Evolutionary conservation across 2,888 invertebrate genomes (phyloP).

Genomic region (Macroteleia sp.): DNA sequence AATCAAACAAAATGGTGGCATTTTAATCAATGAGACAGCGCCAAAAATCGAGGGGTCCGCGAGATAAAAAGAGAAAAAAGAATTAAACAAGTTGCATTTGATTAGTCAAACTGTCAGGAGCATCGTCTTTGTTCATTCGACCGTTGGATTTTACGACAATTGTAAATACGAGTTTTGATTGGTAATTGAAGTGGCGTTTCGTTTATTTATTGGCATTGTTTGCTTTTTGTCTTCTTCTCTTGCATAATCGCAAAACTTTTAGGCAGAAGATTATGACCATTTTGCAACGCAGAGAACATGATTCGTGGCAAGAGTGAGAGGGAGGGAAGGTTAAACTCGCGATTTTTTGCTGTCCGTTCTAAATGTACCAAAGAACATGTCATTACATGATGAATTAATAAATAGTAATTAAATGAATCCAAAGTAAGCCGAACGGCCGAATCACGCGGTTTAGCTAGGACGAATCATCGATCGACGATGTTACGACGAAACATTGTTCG

Average conservation of each 20-base stretch:
- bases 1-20: no score
- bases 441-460: constrained; percentile 68
- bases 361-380: constrained; percentile 82
- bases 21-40: constrained; percentile 81
- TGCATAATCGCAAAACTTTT: constrained; percentile 44
- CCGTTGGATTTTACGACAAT: constrained; percentile 40
- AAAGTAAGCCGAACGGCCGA: constrained; percentile 67
- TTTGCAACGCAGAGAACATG: no score
- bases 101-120: no score
- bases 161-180: constrained; percentile 35
- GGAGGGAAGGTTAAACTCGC: constrained; percentile 66
- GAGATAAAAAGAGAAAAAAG: no score
- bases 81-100: no score
- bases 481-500: constrained; percentile 79
- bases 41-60: constrained; percentile 58
- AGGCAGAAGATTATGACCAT: constrained; percentile 32
- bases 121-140: constrained; percentile 30
- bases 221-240: constrained; percentile 25
- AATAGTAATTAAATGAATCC: constrained; percentile 68
- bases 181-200: constrained; percentile 34
- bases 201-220: constrained; percentile 47
- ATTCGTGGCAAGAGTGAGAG: constrained; percentile 67
- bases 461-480: constrained; percentile 77
- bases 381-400: constrained; percentile 68
- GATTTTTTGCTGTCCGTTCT: constrained; percentile 80